Conservation (phyloP, 2,888 invertebrate genomes). For the Margaritifera margaritifera region DNA sequence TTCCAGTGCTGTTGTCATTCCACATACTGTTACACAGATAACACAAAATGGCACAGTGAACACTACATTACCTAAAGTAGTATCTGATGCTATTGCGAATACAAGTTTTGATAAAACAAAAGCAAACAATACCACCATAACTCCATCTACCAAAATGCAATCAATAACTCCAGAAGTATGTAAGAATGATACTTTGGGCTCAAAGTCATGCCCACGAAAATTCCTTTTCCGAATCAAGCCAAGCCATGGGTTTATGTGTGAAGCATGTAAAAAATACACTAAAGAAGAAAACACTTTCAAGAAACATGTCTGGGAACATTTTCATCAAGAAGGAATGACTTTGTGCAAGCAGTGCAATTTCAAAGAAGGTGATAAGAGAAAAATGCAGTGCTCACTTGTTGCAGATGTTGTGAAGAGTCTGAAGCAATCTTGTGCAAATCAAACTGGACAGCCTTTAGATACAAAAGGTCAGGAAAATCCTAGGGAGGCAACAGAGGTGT, state of each 20-base stretch:
- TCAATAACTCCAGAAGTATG: not conserved
- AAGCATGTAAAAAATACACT: conserved; percentile 34
- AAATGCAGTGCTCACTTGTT: conserved; percentile 19
- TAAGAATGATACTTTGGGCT: not conserved
- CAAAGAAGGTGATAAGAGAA: too few species aligned
- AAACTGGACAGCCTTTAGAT: conserved; percentile 4
- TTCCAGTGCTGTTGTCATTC: too few species aligned
- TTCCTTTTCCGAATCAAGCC: conserved; percentile 30
- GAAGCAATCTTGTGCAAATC: not conserved
- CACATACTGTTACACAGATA: too few species aligned
- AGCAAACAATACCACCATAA: not conserved
- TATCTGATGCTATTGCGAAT: not conserved
- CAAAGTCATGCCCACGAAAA: conserved; percentile 6
- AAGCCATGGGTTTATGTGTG: conserved; percentile 36
- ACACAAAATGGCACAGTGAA: too few species aligned
- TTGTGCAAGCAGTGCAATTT: conserved; percentile 21
- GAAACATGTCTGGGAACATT: conserved; percentile 50
- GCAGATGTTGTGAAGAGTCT: conserved; percentile 30
- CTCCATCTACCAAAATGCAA: not conserved
- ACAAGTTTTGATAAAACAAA: not conserved
- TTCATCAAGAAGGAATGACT: conserved; percentile 26
- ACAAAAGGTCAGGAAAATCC: conserved; percentile 2
- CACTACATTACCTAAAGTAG: not conserved
- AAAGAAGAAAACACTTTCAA: conserved; percentile 38
- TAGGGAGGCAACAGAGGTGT: conserved; percentile 17